phyloP scores from a whole-genome alignment of 2,113 vertebrate species.

The Cyanocitta stelleri region DNA sequence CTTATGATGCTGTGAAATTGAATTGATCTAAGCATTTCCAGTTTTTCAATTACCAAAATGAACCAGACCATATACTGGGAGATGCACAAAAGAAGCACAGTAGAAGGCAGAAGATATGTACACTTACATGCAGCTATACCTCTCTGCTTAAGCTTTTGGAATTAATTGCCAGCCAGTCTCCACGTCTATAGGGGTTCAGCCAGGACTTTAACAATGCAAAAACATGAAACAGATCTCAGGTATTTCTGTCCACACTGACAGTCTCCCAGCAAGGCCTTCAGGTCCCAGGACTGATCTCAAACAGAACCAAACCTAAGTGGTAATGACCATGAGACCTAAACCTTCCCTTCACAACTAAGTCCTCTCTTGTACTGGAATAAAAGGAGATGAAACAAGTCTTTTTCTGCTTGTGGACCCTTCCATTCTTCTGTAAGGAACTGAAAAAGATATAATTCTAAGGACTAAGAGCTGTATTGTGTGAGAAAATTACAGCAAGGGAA shows the following conservation, averaged over 20 bases:
- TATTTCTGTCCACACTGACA: neutral
- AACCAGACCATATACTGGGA: neutral
- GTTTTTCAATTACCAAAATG: neutral
- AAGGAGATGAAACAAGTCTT: constrained; percentile 1
- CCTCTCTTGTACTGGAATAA: neutral
- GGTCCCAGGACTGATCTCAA: neutral
- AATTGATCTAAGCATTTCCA: neutral
- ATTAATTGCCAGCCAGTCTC: neutral
- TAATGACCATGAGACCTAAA: neutral
- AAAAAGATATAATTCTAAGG: neutral
- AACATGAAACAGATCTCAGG: neutral
- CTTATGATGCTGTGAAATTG: neutral
- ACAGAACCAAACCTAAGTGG: neutral
- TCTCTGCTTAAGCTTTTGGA: neutral
- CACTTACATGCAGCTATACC: neutral
- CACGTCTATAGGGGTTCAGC: neutral
- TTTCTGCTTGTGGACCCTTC: neutral
- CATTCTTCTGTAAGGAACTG: neutral
- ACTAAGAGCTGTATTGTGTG: neutral
- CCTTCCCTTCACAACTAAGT: neutral
- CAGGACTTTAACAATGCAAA: neutral
- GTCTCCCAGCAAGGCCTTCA: neutral
- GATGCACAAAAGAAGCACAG: neutral
- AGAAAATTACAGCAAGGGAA: constrained; percentile 13
- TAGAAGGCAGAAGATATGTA: neutral